Base-by-base conservation (phyloP, 2,888 invertebrate genomes). In the Caenorhabditis sp. region DNA sequence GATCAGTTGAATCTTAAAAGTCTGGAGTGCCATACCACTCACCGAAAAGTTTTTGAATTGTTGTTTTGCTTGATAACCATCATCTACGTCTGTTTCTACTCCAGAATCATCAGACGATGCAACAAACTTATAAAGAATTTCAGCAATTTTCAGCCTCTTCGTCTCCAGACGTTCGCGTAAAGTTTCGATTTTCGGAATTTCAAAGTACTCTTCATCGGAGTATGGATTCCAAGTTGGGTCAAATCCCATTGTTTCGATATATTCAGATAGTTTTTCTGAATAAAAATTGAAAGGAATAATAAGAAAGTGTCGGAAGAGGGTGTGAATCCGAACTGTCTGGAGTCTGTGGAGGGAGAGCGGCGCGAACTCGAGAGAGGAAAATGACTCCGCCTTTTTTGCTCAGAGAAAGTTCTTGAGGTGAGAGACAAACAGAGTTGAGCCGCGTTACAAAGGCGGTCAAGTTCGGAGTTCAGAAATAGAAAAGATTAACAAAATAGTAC, bases 151-250 rank as follows among this genome's bases (percentile, higher is more conserved):
- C 35, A 31, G 22, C 35, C 35, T 44, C 41, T 58, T 79, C n/a
- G 79, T 31, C 47, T 79, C 79, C 1, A 79, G 44, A 49, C 73
- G 66, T 38, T 66, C 73, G 28, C 68, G 41, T 38, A 66, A 14
- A 22, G 66, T 19, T 54, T 80, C 80, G 61, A 68, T 31, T 58
- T 54, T 58, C 1, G 68, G 70, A 64, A 63, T 14, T 58, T 80
- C 80, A 54, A 64, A 47, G 73, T 82, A 83, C 83, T 80, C 79
- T 51, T 68, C 74, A 64, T 79, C 83, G 31, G 83, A 83, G 74
- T 83, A 74, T 64, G 83, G 74, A 41, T 83, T 74, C 28, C 31
- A 22, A 22, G 54, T 56, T 12, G 83, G 79, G 35, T 83, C 83
- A 41, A 79, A 80, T 49, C 73, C 38, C 83, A 83, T 83, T 35